These are phyloP conservation scores for Corythornis vintsioides DNA, from an alignment of 2,113 vertebrate species.

Conservation along the genomic window DNA sequence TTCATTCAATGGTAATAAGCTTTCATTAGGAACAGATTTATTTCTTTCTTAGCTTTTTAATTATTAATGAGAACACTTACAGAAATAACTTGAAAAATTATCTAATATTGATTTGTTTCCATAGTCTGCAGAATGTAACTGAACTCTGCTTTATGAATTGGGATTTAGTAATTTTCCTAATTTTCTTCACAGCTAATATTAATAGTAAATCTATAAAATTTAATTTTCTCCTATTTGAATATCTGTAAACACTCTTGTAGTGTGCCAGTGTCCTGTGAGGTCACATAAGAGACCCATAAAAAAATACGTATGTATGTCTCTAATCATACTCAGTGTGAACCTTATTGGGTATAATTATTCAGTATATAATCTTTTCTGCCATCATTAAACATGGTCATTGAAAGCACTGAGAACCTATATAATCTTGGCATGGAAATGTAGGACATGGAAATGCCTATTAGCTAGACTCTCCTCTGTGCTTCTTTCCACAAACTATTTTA, in stretches of 20 bases:
- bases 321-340: neutral
- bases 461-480: neutral
- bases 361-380: neutral
- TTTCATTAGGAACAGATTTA: neutral
- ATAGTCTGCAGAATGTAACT: neutral
- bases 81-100: neutral
- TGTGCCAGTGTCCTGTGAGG: neutral
- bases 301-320: neutral
- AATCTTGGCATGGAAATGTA: neutral
- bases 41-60: neutral
- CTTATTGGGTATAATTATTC: neutral
- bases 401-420: neutral
- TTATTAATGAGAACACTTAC: neutral
- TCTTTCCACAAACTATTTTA: neutral
- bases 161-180: neutral
- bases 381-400: neutral
- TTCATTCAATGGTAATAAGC: neutral
- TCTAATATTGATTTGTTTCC: neutral
- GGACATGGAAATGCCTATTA: neutral
- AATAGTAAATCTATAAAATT: neutral
- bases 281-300: neutral
- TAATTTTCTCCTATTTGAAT: neutral
- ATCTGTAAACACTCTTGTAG: neutral
- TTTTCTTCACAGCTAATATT: neutral
- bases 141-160: neutral